Base-by-base conservation (phyloP, 2,113 vertebrate genomes). In the Daboia siamensis region DNA sequence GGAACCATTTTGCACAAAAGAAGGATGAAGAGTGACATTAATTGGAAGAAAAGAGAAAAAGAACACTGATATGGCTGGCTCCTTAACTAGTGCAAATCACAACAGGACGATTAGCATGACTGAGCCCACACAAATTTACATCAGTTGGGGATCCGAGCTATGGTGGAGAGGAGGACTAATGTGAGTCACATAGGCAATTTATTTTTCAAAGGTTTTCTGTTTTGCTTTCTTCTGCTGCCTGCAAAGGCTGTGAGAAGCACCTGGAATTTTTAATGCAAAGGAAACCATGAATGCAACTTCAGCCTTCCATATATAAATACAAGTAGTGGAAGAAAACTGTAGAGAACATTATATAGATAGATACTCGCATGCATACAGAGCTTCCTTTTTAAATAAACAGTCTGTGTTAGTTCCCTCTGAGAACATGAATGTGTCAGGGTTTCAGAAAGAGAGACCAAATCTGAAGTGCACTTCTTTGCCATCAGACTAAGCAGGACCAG, bases 241-340 rank as follows among this genome's bases (percentile, higher is more conserved):
- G 90, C 80, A 74, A 80, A 64, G 61, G 90, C 87, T 74, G 93
- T 95, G 95, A 92, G 93, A 93, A 95, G 96, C 92, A 95, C 95
- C 95, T 95, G 96, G 95, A 96, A 96, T 96, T 96, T 97, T 96
- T 96, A 94, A 93, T 94, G 95, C 95, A 95, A 94, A 93, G 94
- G 93, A 95, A 97, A 95, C 93, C 94, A 97, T 96, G 96, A 97
- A 97, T 97, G 96, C 97, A 97, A 97, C 96, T 97, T 97, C 93
- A 95, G 91, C 93, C 55, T 93, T 94, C 95, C 96, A 95, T 3
- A 44, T 20, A 86, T 39, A 84, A 8, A 90, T 39, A 90, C 12
- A 12, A 20, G 80, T 23, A 69, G 20, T 80, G 74, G 33, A 17
- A 80, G 74, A 80, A 17, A 21, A 20, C 33, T 80, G 33, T 23